These are phyloP conservation scores for Hydrozoanthus gracilis DNA, from an alignment of 92 coral and sea anemone species.

Conservation along the genomic window DNA sequence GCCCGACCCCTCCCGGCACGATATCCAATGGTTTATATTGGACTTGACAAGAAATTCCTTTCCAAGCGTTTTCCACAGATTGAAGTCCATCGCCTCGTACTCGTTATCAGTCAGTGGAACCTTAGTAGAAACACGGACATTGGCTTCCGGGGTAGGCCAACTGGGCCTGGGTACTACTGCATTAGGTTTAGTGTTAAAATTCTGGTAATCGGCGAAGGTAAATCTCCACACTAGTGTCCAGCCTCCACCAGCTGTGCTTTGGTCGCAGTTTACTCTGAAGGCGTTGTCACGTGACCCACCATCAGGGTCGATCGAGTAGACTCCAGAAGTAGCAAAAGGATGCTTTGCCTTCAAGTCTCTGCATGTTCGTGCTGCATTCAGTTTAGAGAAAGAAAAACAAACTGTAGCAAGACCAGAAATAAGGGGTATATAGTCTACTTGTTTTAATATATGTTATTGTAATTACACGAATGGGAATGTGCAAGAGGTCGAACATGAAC, in stretches of 20 bases:
- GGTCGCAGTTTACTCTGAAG: constrained; percentile 44
- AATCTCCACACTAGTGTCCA: constrained; percentile 52
- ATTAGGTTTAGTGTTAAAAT: constrained; percentile 1
- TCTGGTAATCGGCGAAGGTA: constrained; percentile 40
- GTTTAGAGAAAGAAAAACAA: neutral
- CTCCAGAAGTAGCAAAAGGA: neutral
- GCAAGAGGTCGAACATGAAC: no score
- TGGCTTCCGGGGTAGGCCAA: constrained; percentile 35
- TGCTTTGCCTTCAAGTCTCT: constrained; percentile 4
- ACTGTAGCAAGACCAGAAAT: no score
- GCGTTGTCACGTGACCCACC: constrained; percentile 37
- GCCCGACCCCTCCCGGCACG: constrained; percentile 33
- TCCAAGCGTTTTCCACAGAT: constrained; percentile 45
- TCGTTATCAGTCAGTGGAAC: constrained; percentile 34
- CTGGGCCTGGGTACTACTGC: constrained; percentile 44
- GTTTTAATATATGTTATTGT: no score
- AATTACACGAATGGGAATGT: no score
- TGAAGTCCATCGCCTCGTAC: constrained; percentile 46
- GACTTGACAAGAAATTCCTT: constrained; percentile 46
- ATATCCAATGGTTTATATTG: constrained; percentile 45
- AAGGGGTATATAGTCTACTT: no score
- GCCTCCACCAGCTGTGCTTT: constrained; percentile 26
- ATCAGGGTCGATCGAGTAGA: constrained; percentile 22
- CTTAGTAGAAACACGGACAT: constrained; percentile 34
- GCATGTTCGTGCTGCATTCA: neutral